These are phyloP conservation scores for Phorcus lineatus DNA, from an alignment of 2,888 invertebrate genomes.

Conservation along the genomic window DNA sequence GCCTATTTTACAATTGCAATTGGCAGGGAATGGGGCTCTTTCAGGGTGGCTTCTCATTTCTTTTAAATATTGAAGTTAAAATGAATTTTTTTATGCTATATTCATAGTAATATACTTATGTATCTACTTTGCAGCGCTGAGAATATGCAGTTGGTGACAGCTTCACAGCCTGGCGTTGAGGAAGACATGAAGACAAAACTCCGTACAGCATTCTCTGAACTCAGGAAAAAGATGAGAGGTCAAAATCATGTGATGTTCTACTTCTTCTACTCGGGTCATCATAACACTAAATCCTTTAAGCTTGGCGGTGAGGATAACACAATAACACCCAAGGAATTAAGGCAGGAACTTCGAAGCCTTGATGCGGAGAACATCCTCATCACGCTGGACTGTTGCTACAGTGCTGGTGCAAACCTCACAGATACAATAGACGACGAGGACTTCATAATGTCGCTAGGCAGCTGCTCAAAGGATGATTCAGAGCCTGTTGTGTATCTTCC, in stretches of 20 bases:
- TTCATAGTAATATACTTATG: not conserved
- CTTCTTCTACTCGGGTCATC: slow-evolving; percentile 3
- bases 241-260: not conserved
- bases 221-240: not conserved
- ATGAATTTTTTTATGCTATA: no score
- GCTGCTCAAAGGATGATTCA: not conserved
- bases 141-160: not conserved
- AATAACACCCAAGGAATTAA: not conserved
- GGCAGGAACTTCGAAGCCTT: not conserved
- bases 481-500: not conserved
- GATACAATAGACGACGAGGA: not conserved
- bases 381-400: slow-evolving; percentile 19
- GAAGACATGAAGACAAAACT: not conserved
- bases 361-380: slow-evolving; percentile 1
- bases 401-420: not conserved
- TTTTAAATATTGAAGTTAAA: no score
- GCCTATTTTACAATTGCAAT: no score
- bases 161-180: not conserved
- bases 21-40: no score
- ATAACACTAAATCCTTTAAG: not conserved
- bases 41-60: no score
- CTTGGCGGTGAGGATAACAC: not conserved
- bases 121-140: not conserved
- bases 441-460: not conserved
- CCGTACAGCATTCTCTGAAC: not conserved